Evolutionary conservation across 2,888 invertebrate species (phyloP), one percentile per base, ranked within the genome.

Genomic region (Polia nebulosa): DNA sequence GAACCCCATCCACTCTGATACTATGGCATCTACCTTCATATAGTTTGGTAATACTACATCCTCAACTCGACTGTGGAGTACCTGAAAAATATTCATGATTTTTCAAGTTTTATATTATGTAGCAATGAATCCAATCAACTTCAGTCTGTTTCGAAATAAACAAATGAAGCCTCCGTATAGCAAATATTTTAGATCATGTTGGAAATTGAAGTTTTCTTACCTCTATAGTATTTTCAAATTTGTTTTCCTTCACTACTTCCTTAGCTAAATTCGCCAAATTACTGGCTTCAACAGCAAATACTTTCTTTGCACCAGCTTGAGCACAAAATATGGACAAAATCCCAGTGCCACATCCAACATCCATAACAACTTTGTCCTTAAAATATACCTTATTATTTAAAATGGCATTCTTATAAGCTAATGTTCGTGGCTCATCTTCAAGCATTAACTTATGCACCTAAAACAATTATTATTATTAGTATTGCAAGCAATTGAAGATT

Each of bases 1-100:
- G 92, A 99, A 99, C 0, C 99, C 99, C 99, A 99, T 99, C 99
- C 99, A 99, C 94, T 99, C 99, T 0, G 99, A 99, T 7, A 99
- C 97, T 76, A 99, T 98, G 13, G 98, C 96, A 91, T 99, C 99
- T 2, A 98, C 98, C 91, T 97, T 97, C 11, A 96, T 96, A 59
- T 96, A 87, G 76, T 89, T 82, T 0, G 97, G 97, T 58, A 98
- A 90, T 1, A 91, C 88, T 4, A 98, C 96, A 87, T 98, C 97
- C 95, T 99, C 99, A 9, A 98, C 96, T 94, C 96, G 96, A 60
- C 96, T 96, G 85, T 98, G 97, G 51, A 98, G 96, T 13, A 98
- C 97, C 97, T 97, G 81, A 15, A 85, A 84, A 39, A 45, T 32
- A n/a, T 25, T 29, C 0, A 36, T 22, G 17, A 25, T n/a, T 45